phyloP scores from a whole-genome alignment of 1,140 invertebrate genomes.

The Elysia chlorotica region DNA sequence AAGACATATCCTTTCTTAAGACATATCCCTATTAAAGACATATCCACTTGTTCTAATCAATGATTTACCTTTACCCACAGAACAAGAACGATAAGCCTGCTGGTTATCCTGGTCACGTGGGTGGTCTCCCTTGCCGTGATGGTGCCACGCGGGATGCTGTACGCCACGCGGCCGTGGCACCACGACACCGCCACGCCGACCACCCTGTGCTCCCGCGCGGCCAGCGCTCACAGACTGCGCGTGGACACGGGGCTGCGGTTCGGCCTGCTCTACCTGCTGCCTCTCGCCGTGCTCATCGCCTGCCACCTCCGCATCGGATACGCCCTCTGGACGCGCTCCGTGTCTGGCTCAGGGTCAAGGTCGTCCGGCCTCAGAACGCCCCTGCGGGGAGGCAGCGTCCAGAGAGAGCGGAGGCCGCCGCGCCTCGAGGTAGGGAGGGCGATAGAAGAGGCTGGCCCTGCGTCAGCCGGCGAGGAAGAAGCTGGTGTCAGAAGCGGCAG shows the following conservation, averaged over 20 bases:
- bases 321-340: slow-evolving; percentile 30
- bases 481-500: no score
- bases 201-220: slow-evolving; percentile 10
- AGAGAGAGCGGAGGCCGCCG: slow-evolving; percentile 31
- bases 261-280: slow-evolving; percentile 35
- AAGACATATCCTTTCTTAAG: background rate
- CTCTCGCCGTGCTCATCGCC: slow-evolving; percentile 33
- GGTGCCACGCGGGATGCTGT: slow-evolving; percentile 25
- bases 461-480: no score
- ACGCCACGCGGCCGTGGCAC: slow-evolving; percentile 11
- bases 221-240: background rate
- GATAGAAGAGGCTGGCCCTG: no score
- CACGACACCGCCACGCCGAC: slow-evolving; percentile 11
- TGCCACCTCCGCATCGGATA: slow-evolving; percentile 42
- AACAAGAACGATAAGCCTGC: slow-evolving; percentile 27
- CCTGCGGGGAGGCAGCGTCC: slow-evolving; percentile 18
- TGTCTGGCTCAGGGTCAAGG: slow-evolving; percentile 13
- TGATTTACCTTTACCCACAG: slow-evolving; percentile 35
- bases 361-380: background rate
- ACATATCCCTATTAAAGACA: no score
- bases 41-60: no score
- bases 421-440: no score
- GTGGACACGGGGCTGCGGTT: slow-evolving; percentile 34
- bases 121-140: slow-evolving; percentile 31
- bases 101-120: slow-evolving; percentile 34